These are phyloP conservation scores for Mesoclemmys tuberculata DNA, from an alignment of 2,113 vertebrate species.

Conservation along the genomic window DNA sequence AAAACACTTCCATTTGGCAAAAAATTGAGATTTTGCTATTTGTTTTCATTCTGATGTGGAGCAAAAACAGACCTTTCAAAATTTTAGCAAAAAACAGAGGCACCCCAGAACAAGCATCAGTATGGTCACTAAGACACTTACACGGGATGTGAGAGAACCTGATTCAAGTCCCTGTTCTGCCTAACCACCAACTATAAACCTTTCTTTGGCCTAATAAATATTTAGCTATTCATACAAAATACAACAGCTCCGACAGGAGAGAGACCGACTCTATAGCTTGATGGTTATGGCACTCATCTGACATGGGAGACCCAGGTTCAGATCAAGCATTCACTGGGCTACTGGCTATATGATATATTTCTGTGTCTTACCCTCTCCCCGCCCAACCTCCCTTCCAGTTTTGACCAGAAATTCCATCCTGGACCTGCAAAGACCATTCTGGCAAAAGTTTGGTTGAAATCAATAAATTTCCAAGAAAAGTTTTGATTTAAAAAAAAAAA, in stretches of 20 bases:
- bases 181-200: not conserved
- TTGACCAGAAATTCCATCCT: no score
- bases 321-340: no score
- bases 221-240: no score
- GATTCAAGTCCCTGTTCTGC: not conserved
- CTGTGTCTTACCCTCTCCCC: no score
- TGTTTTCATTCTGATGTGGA: not conserved
- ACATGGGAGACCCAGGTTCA: no score
- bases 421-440: no score
- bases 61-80: not conserved
- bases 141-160: not conserved
- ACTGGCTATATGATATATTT: no score
- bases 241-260: no score
- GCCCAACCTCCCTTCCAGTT: no score
- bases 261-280: no score
- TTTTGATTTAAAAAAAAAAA: not conserved
- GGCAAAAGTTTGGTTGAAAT: no score
- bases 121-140: not conserved
- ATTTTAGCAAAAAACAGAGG: not conserved
- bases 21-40: not conserved
- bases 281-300: no score
- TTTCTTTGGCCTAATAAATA: not conserved
- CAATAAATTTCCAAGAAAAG: not conserved
- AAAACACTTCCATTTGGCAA: not conserved
- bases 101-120: not conserved